Percentiles rank a stretch among this genome's conserved stretches.
These are phyloP conservation scores for Epinephelus coioides DNA, from an alignment of 2,797 vertebrate species.

Conservation along the genomic window DNA sequence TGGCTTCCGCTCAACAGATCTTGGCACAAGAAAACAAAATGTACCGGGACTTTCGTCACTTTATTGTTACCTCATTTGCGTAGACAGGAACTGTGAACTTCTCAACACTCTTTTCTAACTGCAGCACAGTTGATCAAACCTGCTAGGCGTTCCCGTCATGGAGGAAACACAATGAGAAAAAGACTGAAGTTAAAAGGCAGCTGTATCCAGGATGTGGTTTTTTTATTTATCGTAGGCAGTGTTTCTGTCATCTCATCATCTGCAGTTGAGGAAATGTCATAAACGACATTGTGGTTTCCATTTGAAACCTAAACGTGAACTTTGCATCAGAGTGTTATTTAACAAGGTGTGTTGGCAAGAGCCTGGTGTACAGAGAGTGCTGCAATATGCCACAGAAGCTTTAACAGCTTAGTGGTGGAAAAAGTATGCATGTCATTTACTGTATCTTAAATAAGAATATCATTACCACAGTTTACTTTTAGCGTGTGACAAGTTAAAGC, in stretches of 20 bases:
- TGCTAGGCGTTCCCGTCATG: background rate
- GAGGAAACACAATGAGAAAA: background rate
- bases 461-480: background rate
- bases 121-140: background rate
- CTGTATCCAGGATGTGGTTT: constrained; percentile 52
- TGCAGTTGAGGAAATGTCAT: constrained; percentile 25
- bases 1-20: background rate
- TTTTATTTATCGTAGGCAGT: background rate
- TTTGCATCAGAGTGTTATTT: background rate
- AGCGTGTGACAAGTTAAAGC: background rate
- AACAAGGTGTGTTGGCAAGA: background rate
- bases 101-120: background rate
- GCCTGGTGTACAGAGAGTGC: background rate
- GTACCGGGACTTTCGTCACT: background rate
- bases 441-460: background rate
- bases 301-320: background rate
- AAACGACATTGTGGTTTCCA: background rate
- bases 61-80: background rate
- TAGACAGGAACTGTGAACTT: background rate
- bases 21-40: background rate
- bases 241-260: background rate
- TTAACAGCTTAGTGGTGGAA: background rate
- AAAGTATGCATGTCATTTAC: background rate
- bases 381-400: background rate
- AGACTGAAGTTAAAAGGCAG: background rate